A percentile compares a stretch with the other conserved stretches of the same genome.
Evolutionary conservation across 2,797 vertebrate genomes (phyloP).

Genomic region (Morelia viridis): DNA sequence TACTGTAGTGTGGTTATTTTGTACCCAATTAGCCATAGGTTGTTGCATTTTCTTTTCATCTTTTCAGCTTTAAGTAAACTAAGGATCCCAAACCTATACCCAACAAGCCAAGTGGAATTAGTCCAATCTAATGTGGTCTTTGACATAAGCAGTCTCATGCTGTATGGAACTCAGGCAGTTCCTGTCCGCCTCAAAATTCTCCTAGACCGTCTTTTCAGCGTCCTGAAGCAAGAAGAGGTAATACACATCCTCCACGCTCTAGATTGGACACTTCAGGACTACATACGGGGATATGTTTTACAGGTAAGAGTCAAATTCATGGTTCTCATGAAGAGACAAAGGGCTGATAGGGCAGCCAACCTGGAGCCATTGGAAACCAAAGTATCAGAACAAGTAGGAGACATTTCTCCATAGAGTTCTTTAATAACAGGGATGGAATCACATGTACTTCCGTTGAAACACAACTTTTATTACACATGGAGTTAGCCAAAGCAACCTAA

Average conservation of each 20-base stretch:
- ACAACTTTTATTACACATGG: not conserved
- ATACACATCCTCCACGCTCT: constrained; percentile 92
- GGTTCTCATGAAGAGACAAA: not conserved
- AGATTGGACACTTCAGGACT: constrained; percentile 96
- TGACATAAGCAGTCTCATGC: constrained; percentile 96
- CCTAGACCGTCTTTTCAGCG: constrained; percentile 94
- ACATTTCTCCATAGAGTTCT: not conserved
- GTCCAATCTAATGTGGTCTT: constrained; percentile 97
- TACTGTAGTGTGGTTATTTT: not conserved
- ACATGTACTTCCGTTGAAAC: not conserved
- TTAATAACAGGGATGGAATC: not conserved
- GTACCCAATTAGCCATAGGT: not conserved
- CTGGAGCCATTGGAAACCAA: not conserved
- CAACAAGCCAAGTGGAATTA: constrained; percentile 94
- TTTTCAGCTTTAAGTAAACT: constrained; percentile 91
- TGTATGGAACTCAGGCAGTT: constrained; percentile 94
- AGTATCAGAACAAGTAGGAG: not conserved
- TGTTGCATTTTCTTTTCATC: constrained; percentile 45
- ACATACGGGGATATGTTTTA: constrained; percentile 94
- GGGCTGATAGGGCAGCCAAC: not conserved
- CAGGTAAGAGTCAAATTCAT: constrained; percentile 78
- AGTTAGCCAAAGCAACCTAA: not conserved
- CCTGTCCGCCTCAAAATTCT: constrained; percentile 96
- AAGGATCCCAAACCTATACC: constrained; percentile 87
- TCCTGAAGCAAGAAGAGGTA: constrained; percentile 94